These are phyloP conservation scores for Metopia argyrocephala DNA, from an alignment of 2,888 invertebrate species.

Conservation along the genomic window DNA sequence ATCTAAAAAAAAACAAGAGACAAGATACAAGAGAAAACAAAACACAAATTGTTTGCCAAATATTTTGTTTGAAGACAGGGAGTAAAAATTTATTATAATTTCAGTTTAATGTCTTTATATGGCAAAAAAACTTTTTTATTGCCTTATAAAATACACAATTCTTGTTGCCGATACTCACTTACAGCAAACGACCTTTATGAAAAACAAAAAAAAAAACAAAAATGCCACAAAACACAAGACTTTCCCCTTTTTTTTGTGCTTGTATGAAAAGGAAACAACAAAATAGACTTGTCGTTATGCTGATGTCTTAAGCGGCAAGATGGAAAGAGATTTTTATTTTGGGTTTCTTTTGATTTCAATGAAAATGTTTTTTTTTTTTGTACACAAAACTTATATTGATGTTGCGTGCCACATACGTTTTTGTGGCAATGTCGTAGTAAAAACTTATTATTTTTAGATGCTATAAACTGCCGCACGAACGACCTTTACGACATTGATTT, in stretches of 20 bases:
- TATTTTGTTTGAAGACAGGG: neutral
- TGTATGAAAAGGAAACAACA: too few relatives aligned
- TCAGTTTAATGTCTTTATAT: slow-evolving; percentile 61
- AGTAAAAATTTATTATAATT: slow-evolving; percentile 53
- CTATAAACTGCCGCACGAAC: slow-evolving; percentile 53
- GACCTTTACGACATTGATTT: slow-evolving; percentile 63
- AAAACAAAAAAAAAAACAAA: neutral
- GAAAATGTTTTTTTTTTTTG: slow-evolving; percentile 36
- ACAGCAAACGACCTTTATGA: neutral
- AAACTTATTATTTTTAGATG: neutral
- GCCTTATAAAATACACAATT: neutral
- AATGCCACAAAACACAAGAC: too few relatives aligned
- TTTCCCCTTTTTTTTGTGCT: neutral
- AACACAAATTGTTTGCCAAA: neutral
- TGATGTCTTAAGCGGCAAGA: too few relatives aligned
- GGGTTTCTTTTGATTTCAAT: slow-evolving; percentile 14
- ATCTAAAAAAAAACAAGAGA: neutral
- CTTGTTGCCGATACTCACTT: neutral
- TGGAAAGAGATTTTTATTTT: neutral
- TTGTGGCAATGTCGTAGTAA: neutral
- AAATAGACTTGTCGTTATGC: neutral
- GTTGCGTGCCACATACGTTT: slow-evolving; percentile 52
- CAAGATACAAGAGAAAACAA: neutral
- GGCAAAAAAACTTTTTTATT: neutral
- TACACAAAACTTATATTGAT: slow-evolving; percentile 35